These are phyloP conservation scores for Triplophysa yarkandensis DNA, from an alignment of 2,797 vertebrate genomes.

Conservation along the genomic window DNA sequence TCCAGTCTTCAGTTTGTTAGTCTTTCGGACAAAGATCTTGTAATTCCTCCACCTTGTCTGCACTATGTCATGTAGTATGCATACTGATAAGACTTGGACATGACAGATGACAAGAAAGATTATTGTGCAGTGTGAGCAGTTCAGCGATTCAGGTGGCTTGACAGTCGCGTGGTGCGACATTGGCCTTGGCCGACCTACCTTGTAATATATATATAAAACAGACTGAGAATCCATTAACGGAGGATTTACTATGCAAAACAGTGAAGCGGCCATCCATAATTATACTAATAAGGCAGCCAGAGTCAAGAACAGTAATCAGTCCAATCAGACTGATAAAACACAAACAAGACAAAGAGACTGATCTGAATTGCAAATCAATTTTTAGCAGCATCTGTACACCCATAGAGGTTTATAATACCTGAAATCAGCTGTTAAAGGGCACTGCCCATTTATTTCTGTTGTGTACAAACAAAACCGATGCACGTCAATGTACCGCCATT, in stretches of 20 bases:
- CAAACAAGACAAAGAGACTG: background rate
- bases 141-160: background rate
- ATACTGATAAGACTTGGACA: background rate
- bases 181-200: background rate
- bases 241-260: background rate
- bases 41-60: constrained; percentile 2
- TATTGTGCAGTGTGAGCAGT: background rate
- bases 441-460: too few species aligned
- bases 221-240: background rate
- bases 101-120: constrained; percentile 14
- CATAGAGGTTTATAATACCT: background rate
- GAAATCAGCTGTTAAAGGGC: background rate
- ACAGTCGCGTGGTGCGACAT: background rate
- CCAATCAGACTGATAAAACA: background rate
- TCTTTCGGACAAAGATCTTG: background rate
- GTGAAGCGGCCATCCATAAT: background rate
- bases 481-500: too few species aligned
- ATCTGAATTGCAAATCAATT: constrained; percentile 3
- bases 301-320: constrained; percentile 7
- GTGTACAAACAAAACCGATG: too few species aligned
- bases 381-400: background rate
- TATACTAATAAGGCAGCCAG: background rate
- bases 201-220: background rate
- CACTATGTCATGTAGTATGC: constrained; percentile 7
- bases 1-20: background rate